Evolutionary conservation across 2,888 invertebrate genomes (phyloP), one percentile per base, ranked within the genome.

Genomic region (Leptopterna dolabrata): DNA sequence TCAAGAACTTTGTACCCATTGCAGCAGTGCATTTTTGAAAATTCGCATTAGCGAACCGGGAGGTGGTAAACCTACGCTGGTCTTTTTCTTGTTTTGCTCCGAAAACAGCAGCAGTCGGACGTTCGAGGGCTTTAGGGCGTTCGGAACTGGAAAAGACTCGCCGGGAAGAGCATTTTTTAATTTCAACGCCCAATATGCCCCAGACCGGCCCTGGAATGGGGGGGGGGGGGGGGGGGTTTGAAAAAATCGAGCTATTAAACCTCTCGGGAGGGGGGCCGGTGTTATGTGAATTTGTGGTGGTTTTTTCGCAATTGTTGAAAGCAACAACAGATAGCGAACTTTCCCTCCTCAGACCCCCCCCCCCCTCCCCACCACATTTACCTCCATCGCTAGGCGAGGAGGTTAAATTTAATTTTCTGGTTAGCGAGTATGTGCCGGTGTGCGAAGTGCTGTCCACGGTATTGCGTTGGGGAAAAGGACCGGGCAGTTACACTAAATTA

Each of bases 401-500:
- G 63, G 63, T 63, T 63, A 63, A 63, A 63, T 63, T 63, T 63
- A 63, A 63, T 63, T 63, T 63, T 24, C 63, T 63, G 63, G 63
- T 63, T 63, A 63, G 63, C 63, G 63, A 63, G 63, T 27, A 63
- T 63, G 63, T 24, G 24, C 63, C 47, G 47, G 4, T 13, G 47
- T n/a, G 7, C 47, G 16, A 47, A 3, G 63, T 55, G 19, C 19
- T 4, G 19, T 24, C 63, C 24, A 24, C 36, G 36, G 63, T 63
- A 24, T 24, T 63, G 63, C 4, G 19, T 24, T 24, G 13, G 63
- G 45, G 19, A 45, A 29, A 24, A 71, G 71, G 4, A 14, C 29
- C 71, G 71, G 45, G 78, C 78, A 78, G 78, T 78, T 45, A 78
- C 41, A 45, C 41, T 78, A 78, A 78, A 78, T 78, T 78, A 78